Percentiles rank a stretch among this genome's conserved stretches.
phyloP scores from a whole-genome alignment of 2,797 vertebrate genomes.

The Tokudaia tokunoshimensis region DNA sequence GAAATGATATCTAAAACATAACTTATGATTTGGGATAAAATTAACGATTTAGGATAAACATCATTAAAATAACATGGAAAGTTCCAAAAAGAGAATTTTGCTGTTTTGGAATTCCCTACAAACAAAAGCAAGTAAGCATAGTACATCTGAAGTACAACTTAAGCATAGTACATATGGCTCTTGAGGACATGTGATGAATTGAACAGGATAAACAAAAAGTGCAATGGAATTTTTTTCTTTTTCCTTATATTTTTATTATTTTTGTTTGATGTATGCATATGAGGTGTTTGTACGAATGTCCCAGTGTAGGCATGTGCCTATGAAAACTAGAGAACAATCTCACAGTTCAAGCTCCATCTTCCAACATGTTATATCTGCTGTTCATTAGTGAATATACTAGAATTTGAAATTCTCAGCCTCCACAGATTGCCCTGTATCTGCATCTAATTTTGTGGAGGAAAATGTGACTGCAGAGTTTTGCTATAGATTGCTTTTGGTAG shows the following conservation, averaged over 20 bases:
- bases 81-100: background rate
- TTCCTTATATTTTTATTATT: background rate
- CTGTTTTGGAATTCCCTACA: background rate
- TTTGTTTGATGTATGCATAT: background rate
- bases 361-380: background rate
- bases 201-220: background rate
- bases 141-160: no score
- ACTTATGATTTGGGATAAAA: background rate
- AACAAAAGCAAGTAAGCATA: background rate
- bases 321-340: background rate
- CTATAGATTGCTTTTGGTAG: background rate
- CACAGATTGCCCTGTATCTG: fast-evolving
- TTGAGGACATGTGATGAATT: background rate
- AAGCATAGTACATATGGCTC: background rate
- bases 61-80: background rate
- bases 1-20: background rate
- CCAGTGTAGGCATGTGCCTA: background rate
- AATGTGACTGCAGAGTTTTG: background rate
- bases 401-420: background rate
- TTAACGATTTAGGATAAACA: background rate
- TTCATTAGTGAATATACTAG: background rate
- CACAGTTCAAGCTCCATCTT: background rate
- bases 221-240: background rate
- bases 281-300: background rate
- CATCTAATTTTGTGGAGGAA: background rate